phyloP scores from a whole-genome alignment of 1,140 invertebrate genomes.

The Daktulosphaira vitifoliae region DNA sequence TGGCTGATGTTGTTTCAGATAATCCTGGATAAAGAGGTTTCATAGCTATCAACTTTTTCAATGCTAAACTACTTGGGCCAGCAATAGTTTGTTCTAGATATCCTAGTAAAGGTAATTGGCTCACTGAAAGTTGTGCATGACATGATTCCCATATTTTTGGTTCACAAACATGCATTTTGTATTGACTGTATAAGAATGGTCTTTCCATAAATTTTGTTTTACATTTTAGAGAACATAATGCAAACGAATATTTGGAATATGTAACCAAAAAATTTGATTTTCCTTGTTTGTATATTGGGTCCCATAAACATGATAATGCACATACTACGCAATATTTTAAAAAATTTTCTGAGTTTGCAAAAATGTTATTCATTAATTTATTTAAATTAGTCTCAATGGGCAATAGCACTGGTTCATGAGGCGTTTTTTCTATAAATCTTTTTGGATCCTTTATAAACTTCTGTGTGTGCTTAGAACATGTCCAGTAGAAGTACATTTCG shows the following conservation, averaged over 20 bases:
- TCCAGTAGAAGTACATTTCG: background rate
- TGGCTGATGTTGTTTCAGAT: background rate
- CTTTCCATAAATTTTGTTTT: background rate
- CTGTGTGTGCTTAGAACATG: background rate
- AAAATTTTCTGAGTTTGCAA: too few relatives aligned
- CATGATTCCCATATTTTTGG: background rate
- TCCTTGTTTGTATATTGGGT: background rate
- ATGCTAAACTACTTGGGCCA: background rate
- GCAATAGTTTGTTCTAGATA: constrained; percentile 7
- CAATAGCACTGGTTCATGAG: background rate
- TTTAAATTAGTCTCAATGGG: too few relatives aligned
- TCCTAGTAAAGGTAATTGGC: background rate
- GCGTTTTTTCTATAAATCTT: background rate
- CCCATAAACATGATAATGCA: background rate
- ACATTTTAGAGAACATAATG: background rate
- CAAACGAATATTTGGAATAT: background rate
- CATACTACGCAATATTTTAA: background rate
- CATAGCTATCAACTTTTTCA: background rate
- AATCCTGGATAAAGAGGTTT: background rate
- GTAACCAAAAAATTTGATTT: background rate
- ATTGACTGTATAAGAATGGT: background rate
- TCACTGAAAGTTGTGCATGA: background rate
- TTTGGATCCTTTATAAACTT: background rate
- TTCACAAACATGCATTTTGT: background rate
- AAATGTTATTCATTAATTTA: background rate